phyloP scores from a whole-genome alignment of 2,797 vertebrate species.

The Otolemur crassicaudatus region DNA sequence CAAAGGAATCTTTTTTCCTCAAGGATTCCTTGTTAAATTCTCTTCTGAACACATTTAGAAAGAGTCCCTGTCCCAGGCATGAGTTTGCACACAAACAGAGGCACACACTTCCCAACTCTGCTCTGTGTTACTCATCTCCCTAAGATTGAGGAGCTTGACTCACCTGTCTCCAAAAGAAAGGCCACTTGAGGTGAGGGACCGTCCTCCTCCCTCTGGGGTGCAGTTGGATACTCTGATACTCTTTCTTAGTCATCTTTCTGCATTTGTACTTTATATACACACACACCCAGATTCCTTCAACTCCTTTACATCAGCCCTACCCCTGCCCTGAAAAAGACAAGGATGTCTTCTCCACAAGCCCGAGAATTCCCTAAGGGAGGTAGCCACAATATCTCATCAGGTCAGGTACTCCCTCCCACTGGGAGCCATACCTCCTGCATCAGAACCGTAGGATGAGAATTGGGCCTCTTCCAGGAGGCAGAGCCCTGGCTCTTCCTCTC shows the following conservation, averaged over 20 bases:
- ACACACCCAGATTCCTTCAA: background rate
- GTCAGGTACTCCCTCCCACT: rapidly evolving
- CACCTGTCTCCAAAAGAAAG: background rate
- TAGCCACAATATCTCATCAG: background rate
- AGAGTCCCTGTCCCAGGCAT: background rate
- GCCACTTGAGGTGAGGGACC: background rate
- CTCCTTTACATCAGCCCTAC: background rate
- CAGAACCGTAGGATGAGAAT: background rate
- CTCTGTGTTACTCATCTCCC: background rate
- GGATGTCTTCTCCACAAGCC: background rate
- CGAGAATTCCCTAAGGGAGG: background rate
- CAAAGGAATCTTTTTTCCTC: background rate
- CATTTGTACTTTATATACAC: background rate
- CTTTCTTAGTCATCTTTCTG: background rate
- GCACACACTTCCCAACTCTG: rapidly evolving
- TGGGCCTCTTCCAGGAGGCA: background rate
- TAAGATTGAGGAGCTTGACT: background rate
- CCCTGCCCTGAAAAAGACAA: background rate
- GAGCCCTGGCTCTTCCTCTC: background rate
- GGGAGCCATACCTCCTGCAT: background rate
- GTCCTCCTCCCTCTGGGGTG: background rate
- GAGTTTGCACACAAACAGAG: background rate
- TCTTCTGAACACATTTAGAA: conserved; percentile 42
- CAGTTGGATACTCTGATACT: background rate
- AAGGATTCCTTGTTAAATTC: background rate